Percentiles rank a stretch among this genome's conserved stretches.
Conservation (phyloP, 1,140 invertebrate genomes). For the Steinernema khuongi region DNA sequence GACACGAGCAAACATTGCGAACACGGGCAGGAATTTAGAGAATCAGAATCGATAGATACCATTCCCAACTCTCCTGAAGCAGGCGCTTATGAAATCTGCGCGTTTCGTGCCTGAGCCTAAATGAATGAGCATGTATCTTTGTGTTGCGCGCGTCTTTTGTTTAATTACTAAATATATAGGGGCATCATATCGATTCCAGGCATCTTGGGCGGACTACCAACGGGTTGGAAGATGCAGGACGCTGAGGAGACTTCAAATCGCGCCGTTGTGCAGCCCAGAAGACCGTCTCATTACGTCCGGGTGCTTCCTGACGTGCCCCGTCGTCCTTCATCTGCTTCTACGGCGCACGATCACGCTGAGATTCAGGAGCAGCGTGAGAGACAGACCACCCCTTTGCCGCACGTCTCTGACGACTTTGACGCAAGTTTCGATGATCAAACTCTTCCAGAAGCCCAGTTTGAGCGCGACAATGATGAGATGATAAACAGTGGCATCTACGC, state of each 20-base stretch:
- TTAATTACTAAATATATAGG: slow-evolving; percentile 12
- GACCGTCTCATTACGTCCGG: background rate
- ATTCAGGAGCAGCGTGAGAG: too few species aligned
- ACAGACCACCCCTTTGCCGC: background rate
- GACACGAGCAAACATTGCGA: background rate
- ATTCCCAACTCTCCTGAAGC: background rate
- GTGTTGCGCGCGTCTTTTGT: background rate
- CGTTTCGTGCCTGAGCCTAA: too few species aligned
- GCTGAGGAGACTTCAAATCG: background rate
- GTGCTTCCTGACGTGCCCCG: background rate
- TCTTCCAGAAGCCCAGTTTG: background rate
- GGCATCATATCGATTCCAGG: background rate
- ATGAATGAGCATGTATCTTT: background rate
- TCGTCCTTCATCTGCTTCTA: background rate
- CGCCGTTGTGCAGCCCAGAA: background rate
- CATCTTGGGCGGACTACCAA: background rate
- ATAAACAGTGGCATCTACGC: background rate
- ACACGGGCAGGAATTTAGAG: background rate
- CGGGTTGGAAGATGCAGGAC: background rate
- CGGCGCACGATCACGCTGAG: too few species aligned
- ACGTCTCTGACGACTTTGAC: background rate
- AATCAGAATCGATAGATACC: background rate
- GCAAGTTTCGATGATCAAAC: background rate
- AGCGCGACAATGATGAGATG: background rate
- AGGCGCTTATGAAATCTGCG: background rate